A percentile compares a stretch with the other conserved stretches of the same genome.
phyloP scores from a whole-genome alignment of 2,797 vertebrate genomes.

The Catharus ustulatus region DNA sequence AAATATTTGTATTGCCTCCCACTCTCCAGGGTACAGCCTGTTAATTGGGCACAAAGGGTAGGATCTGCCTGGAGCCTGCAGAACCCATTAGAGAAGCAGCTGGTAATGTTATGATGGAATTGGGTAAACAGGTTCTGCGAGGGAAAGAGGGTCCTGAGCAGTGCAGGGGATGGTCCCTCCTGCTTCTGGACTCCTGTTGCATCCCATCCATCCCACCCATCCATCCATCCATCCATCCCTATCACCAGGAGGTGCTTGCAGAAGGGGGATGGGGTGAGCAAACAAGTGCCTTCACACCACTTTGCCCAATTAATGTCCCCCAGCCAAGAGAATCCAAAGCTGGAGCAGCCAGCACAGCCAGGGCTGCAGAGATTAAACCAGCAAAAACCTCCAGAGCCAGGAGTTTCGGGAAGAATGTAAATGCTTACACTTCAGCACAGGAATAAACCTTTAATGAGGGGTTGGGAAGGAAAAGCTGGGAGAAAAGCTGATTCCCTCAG shows the following conservation, averaged over 20 bases:
- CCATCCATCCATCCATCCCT: not conserved
- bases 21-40: not conserved
- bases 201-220: not conserved
- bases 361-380: not conserved
- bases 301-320: not conserved
- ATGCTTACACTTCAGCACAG: not conserved
- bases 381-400: not conserved
- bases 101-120: not conserved
- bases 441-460: not conserved
- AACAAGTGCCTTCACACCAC: not conserved
- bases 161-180: not conserved
- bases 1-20: conserved; percentile 59
- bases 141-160: not conserved
- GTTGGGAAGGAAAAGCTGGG: not conserved
- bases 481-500: not conserved
- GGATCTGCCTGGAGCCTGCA: conserved; percentile 48
- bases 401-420: not conserved
- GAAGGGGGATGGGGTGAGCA: not conserved
- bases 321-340: not conserved
- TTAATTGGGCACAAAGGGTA: conserved; percentile 51
- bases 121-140: fast-evolving
- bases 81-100: not conserved
- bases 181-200: not conserved
- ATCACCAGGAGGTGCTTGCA: not conserved
- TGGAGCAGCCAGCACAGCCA: not conserved